These are phyloP conservation scores for Neoaliturus tenellus DNA, from an alignment of 2,888 invertebrate species.

Conservation along the genomic window DNA sequence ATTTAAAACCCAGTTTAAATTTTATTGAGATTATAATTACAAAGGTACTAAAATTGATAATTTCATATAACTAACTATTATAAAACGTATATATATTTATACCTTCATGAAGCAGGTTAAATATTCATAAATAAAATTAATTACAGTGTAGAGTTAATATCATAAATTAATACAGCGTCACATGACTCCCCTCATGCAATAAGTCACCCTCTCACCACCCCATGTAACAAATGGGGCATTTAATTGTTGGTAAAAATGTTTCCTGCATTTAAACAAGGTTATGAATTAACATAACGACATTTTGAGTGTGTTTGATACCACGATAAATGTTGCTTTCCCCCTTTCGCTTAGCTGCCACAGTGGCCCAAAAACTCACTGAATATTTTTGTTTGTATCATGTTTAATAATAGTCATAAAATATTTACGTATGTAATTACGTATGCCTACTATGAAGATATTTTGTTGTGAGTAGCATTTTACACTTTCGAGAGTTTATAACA, in stretches of 20 bases:
- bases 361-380: too few species aligned
- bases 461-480: too few species aligned
- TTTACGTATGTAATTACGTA: too few species aligned
- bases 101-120: not conserved
- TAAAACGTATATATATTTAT: not conserved
- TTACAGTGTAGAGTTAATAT: not conserved
- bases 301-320: not conserved
- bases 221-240: slow-evolving; percentile 20
- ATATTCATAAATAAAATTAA: not conserved
- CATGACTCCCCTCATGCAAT: not conserved
- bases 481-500: too few species aligned
- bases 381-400: too few species aligned
- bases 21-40: too few species aligned
- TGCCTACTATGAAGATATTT: too few species aligned
- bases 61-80: too few species aligned
- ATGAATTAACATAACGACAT: slow-evolving; percentile 16
- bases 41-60: too few species aligned
- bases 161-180: slow-evolving; percentile 20
- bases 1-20: too few species aligned
- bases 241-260: slow-evolving; percentile 43
- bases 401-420: too few species aligned
- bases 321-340: not conserved
- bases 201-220: slow-evolving; percentile 11
- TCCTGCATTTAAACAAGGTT: slow-evolving; percentile 24
- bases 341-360: not conserved